These are phyloP conservation scores for Lobophora halterata DNA, from an alignment of 2,888 invertebrate species.

Conservation along the genomic window DNA sequence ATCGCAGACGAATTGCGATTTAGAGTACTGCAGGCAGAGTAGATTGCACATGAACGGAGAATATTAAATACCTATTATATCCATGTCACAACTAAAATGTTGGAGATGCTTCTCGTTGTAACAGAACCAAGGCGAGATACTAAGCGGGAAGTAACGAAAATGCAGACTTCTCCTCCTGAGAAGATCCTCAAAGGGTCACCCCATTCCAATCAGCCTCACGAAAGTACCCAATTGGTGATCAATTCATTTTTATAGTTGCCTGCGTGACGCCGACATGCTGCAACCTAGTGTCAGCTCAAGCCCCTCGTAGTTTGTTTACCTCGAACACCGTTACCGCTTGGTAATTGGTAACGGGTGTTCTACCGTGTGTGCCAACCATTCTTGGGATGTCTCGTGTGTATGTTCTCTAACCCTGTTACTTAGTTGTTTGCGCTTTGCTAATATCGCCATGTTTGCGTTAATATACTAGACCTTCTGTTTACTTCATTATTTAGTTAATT, in stretches of 20 bases:
- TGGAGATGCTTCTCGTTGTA: no score
- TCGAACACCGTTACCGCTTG: constrained; percentile 36
- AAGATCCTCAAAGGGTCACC: constrained; percentile 13
- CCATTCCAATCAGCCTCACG: constrained; percentile 4
- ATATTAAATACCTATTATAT: no score
- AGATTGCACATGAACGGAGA: no score
- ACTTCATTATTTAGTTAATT: no score
- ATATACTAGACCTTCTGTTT: no score
- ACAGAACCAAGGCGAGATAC: no score
- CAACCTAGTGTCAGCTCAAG: constrained; percentile 13
- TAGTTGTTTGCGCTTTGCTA: constrained; percentile 33
- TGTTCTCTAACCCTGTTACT: constrained; percentile 32
- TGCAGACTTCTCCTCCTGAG: background rate
- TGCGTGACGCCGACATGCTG: constrained; percentile 22
- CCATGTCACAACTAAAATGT: no score
- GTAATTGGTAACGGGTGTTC: constrained; percentile 43
- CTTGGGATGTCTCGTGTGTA: constrained; percentile 28
- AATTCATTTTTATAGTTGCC: constrained; percentile 9
- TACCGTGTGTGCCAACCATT: constrained; percentile 35
- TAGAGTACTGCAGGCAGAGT: no score
- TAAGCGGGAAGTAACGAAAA: no score
- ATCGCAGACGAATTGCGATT: background rate
- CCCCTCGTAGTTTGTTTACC: constrained; percentile 16
- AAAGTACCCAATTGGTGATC: constrained; percentile 12
- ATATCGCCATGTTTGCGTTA: constrained; percentile 5